Percentiles rank a stretch among this genome's conserved stretches.
Conservation (phyloP, 2,797 vertebrate species). For the Anolis apletophallus region DNA sequence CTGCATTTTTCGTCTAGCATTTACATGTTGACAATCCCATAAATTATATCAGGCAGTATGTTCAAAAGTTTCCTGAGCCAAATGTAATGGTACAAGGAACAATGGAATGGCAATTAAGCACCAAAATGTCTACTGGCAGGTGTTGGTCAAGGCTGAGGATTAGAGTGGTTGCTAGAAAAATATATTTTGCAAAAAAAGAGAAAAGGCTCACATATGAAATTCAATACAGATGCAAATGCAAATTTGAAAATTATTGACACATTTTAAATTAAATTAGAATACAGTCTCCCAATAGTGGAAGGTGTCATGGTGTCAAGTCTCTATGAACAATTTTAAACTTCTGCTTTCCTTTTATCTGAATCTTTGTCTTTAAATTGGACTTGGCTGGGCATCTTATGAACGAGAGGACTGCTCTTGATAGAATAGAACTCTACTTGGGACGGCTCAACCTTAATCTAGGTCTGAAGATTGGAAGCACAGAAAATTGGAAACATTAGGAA, state of each 20-base stretch:
- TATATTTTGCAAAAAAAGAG: neutral
- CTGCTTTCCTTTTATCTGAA: neutral
- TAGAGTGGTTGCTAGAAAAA: neutral
- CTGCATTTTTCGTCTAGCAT: neutral
- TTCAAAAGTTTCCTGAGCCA: neutral
- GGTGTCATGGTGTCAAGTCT: neutral
- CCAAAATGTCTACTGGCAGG: neutral
- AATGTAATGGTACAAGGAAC: neutral
- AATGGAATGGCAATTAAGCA: neutral
- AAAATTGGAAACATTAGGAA: neutral
- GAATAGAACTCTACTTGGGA: neutral
- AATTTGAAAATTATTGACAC: too few species aligned
- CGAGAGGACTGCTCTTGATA: neutral
- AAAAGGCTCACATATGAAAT: too few species aligned
- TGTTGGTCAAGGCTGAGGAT: neutral
- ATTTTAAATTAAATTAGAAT: neutral
- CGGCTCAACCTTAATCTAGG: neutral
- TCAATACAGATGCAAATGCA: too few species aligned
- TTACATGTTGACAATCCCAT: neutral
- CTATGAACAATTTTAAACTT: neutral
- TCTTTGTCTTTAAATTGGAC: neutral
- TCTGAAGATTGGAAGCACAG: neutral
- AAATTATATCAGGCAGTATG: neutral
- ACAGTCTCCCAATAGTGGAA: neutral
- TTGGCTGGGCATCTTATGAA: neutral